Evolutionary conservation across 2,888 invertebrate genomes (phyloP).

Genomic region (Germaria angustata): DNA sequence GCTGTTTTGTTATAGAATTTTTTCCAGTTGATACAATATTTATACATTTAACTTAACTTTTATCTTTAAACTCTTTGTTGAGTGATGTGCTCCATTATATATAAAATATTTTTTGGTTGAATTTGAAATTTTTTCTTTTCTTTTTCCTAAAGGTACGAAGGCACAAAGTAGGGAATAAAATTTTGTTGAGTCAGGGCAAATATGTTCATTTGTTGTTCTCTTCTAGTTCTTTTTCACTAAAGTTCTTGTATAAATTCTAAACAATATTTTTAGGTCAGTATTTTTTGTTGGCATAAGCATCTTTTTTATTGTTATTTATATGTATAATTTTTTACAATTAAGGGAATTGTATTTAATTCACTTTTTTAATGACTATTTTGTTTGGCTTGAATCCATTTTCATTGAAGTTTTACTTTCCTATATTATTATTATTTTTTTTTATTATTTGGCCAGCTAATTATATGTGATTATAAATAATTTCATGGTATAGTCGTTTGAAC

Average conservation of each 20-base stretch:
- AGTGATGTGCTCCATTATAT: neutral
- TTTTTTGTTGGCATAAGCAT: neutral
- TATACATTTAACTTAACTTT: neutral
- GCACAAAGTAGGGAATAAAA: neutral
- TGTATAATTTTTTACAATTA: neutral
- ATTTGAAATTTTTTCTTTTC: neutral
- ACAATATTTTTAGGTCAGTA: neutral
- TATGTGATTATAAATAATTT: conserved; percentile 51
- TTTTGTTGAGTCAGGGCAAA: neutral
- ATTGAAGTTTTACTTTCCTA: conserved; percentile 4
- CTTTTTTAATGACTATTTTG: neutral
- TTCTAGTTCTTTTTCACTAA: neutral
- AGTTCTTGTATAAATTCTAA: neutral
- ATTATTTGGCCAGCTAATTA: conserved; percentile 53
- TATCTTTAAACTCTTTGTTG: neutral
- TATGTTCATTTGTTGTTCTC: neutral
- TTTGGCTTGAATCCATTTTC: neutral
- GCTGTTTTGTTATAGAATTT: too few relatives aligned
- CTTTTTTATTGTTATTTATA: neutral
- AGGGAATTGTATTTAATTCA: conserved; percentile 19
- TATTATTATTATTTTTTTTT: neutral
- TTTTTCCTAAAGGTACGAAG: neutral
- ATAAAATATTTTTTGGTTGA: neutral
- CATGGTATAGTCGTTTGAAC: conserved; percentile 27
- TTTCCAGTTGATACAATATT: neutral